Base-by-base conservation (phyloP, 2,888 invertebrate species). In the Junonia oenone region DNA sequence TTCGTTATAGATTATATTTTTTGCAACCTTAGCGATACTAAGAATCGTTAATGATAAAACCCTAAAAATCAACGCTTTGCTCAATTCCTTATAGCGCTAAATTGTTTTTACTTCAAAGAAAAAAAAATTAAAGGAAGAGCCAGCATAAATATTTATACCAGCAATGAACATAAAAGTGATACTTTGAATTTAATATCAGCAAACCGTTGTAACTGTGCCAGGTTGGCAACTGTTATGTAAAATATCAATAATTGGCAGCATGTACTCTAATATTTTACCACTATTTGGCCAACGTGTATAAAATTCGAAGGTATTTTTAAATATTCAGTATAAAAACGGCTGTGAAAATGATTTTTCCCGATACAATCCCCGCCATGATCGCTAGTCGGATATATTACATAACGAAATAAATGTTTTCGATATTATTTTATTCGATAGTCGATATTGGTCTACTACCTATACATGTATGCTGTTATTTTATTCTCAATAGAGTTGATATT, bases 151-250 rank as follows among this genome's bases (percentile, higher is more conserved):
- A 55, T 55, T 53, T 55, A 55, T 55, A 29, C 19, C 37, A 17
- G 45, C 31, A 45, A 46, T 50, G 55, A 55, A 27, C 45, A 53
- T 58, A 58, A 58, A 51, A 58, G 35, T 55, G 54, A 51, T 55
- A 58, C 58, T 61, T 58, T 46, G 53, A 61, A 58, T 55, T 58
- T 48, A 58, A 61, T 61, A 55, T 61, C 60, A 45, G 45, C 55
- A 58, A 55, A 56, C 45, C 8, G 47, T 53, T 58, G 58, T 45
- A 53, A 45, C 58, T 17, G 58, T 58, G 61, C 61, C 61, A 61
- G 55, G 55, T 61, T 61, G 55, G 55, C 60, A 58, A 35, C 55
- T 43, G 45, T 52, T 46, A 52, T 58, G 47, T 53, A 48, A 61
- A 55, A 53, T 52, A 55, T 61, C 58, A 61, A 58, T 58, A 61